These are phyloP conservation scores for Gambusia yucatana DNA, from an alignment of 2,797 vertebrate genomes.

Conservation along the genomic window DNA sequence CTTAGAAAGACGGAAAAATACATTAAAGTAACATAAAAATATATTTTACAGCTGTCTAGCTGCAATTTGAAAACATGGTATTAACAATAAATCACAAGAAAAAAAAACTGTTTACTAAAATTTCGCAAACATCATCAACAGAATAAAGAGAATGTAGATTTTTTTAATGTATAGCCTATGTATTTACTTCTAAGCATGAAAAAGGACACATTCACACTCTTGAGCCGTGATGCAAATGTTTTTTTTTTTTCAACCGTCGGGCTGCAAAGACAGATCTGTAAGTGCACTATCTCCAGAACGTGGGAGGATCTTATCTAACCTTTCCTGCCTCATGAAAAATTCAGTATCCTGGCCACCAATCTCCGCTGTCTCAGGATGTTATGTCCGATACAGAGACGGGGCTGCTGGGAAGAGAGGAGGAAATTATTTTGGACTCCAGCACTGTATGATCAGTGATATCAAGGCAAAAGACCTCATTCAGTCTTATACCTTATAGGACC, in stretches of 20 bases:
- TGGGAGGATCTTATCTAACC: conserved; percentile 82
- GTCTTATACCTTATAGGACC: conserved; percentile 40
- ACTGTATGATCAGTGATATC: conserved; percentile 69
- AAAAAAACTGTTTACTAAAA: background rate
- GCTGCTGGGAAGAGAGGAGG: conserved; percentile 62
- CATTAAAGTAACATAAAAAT: background rate
- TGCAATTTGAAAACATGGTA: background rate
- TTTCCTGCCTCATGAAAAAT: conserved; percentile 83
- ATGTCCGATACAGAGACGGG: conserved; percentile 72
- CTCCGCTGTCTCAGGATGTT: conserved; percentile 79
- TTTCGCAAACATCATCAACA: background rate
- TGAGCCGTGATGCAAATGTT: conserved; percentile 45
- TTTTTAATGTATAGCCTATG: conserved; percentile 17
- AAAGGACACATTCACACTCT: conserved; percentile 53
- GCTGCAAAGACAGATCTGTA: conserved; percentile 63
- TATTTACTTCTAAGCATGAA: conserved; percentile 15
- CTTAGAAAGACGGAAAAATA: background rate
- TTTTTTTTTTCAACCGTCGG: conserved; percentile 33
- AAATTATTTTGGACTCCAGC: conserved; percentile 73
- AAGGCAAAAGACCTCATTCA: conserved; percentile 49
- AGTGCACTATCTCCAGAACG: conserved; percentile 69
- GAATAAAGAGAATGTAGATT: background rate
- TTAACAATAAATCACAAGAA: background rate
- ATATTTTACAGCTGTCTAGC: background rate
- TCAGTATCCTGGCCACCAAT: conserved; percentile 82